phyloP scores from a whole-genome alignment of 64 coral and sea anemone genomes.

The Dendronephthya gigantea region DNA sequence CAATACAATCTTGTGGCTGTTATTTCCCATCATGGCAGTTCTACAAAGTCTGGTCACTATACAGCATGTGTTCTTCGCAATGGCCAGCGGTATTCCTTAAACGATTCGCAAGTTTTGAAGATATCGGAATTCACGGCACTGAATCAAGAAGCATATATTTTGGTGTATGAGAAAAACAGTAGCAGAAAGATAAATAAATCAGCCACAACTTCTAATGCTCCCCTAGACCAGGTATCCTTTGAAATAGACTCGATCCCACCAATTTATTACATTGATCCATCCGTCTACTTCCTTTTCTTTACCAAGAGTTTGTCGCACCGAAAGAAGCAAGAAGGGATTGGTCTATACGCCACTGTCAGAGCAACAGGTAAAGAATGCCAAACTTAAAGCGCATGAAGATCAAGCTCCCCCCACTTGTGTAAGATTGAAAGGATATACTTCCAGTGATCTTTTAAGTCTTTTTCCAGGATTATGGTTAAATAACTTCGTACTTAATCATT shows the following conservation, averaged over 20 bases:
- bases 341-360: not conserved
- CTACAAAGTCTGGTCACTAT: conserved; percentile 39
- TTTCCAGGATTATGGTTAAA: not conserved
- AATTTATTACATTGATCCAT: not conserved
- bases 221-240: not conserved
- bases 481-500: not conserved
- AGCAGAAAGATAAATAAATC: not conserved
- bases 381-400: not conserved
- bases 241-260: not conserved
- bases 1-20: conserved; percentile 42
- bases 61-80: conserved; percentile 29
- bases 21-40: conserved; percentile 29
- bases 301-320: not conserved
- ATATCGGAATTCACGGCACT: not conserved
- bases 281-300: not conserved
- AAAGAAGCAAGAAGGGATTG: not conserved
- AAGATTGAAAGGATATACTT: not conserved
- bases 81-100: too few species aligned
- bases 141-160: not conserved
- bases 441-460: not conserved
- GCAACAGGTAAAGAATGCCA: not conserved
- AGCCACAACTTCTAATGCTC: not conserved
- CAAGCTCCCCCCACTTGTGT: not conserved
- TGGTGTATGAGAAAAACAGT: not conserved
- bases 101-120: not conserved